A percentile compares a stretch with the other conserved stretches of the same genome.
These are phyloP conservation scores for Drosophila nr. medialis DNA, from an alignment of 2,888 invertebrate genomes.

Conservation along the genomic window DNA sequence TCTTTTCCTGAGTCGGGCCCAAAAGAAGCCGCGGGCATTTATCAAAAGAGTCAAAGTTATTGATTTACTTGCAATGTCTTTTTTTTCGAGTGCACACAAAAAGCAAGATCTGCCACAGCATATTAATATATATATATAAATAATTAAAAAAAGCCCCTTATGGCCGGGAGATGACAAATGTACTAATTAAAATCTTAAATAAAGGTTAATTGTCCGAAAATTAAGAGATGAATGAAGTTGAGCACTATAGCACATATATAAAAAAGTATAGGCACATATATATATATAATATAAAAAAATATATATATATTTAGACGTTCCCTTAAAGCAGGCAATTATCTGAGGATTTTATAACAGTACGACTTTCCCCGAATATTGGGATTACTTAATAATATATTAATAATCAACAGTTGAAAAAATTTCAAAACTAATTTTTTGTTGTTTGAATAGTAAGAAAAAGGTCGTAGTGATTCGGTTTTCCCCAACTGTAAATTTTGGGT, in stretches of 20 bases:
- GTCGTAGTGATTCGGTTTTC: not conserved
- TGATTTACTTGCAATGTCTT: slow-evolving; percentile 64
- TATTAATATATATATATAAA: not conserved
- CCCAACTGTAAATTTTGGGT: not conserved
- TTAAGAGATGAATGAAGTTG: not conserved
- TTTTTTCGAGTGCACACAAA: slow-evolving; percentile 25
- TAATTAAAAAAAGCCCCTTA: slow-evolving; percentile 13
- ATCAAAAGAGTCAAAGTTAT: slow-evolving; percentile 62
- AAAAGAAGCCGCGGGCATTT: slow-evolving; percentile 69
- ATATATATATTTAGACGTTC: too few species aligned
- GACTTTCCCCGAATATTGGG: not conserved
- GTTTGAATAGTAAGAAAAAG: not conserved
- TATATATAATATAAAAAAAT: not conserved
- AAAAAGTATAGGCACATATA: not conserved
- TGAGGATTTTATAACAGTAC: not conserved
- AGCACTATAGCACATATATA: not conserved
- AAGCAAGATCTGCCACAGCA: slow-evolving; percentile 14
- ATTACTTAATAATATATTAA: not conserved
- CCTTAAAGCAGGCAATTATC: not conserved
- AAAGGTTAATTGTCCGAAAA: slow-evolving; percentile 2
- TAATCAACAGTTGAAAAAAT: not conserved
- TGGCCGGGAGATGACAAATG: not conserved
- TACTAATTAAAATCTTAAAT: slow-evolving; percentile 3
- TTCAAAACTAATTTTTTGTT: not conserved
- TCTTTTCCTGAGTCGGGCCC: slow-evolving; percentile 38